phyloP scores from a whole-genome alignment of 2,888 invertebrate genomes.

The Dascillus cervinus region DNA sequence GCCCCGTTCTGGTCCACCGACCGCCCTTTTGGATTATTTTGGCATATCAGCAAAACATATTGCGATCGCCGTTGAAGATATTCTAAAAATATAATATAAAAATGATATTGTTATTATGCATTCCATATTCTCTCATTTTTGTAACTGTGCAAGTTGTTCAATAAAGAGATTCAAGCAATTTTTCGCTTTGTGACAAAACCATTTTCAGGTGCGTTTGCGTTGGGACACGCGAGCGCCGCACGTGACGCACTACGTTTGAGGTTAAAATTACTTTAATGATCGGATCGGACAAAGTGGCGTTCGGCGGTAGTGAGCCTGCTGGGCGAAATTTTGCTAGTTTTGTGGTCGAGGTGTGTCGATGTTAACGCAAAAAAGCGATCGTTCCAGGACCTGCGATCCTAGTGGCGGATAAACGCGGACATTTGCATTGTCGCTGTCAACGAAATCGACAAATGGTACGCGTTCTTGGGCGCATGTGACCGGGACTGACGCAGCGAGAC shows the following conservation, averaged over 20 bases:
- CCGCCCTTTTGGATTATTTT: constrained; percentile 76
- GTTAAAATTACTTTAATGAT: constrained; percentile 10
- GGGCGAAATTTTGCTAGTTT: constrained; percentile 4
- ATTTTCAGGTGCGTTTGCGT: neutral
- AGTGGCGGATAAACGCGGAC: too few relatives aligned
- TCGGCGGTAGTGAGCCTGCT: constrained; percentile 1
- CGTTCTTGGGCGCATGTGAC: too few relatives aligned
- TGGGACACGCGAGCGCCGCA: constrained; percentile 3
- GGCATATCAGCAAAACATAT: constrained; percentile 82
- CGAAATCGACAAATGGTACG: too few relatives aligned
- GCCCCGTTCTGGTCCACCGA: constrained; percentile 89
- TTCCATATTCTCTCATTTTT: constrained; percentile 1
- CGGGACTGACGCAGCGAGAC: too few relatives aligned
- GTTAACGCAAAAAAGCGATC: too few relatives aligned
- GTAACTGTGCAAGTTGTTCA: neutral
- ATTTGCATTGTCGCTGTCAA: too few relatives aligned
- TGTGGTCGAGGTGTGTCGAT: constrained; percentile 5
- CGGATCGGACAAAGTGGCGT: constrained; percentile 5
- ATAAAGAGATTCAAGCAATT: neutral
- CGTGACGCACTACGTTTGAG: constrained; percentile 11
- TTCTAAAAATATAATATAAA: constrained; percentile 44
- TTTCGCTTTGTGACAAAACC: neutral
- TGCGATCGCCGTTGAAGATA: constrained; percentile 57
- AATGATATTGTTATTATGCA: constrained; percentile 3
- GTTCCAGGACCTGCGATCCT: too few relatives aligned